Base-by-base conservation (phyloP, 2,797 vertebrate genomes). In the Poeciliopsis paucimaculata region DNA sequence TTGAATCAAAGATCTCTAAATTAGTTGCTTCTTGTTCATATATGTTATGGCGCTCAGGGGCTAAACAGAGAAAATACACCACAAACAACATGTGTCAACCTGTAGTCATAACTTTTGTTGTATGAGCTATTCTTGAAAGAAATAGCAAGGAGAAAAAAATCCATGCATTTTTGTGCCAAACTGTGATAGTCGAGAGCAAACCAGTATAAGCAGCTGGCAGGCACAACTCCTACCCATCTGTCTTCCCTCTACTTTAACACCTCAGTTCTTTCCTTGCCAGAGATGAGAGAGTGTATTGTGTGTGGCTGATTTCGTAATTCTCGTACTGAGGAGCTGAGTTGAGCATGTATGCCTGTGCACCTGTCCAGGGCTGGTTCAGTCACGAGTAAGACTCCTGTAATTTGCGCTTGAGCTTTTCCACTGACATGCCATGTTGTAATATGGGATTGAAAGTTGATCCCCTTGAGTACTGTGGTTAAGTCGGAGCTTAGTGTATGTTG, bases 281-380 rank as follows among this genome's bases (percentile, higher is more conserved):
- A 91, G 86, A 93, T 90, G 88, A 89, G 82, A 93, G 86, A 87
- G 86, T 82, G 86, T 74, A 85, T 81, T 81, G 85, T 86, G 72
- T 78, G 81, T 86, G 73, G 87, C 86, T 82, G 81, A 86, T 84
- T 89, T 85, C 84, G 75, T 89, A 84, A 91, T 84, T 92, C 90
- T 89, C 84, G 84, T 57, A 71, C 76, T 80, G 77, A 84, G 53
- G 74, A 84, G 83, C 78, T 90, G 77, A 84, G 90, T 87, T 86
- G 81, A 92, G 86, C 84, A 82, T 88, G 82, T 86, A 83, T 66
- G 79, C 85, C 39, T 71, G 70, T 88, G 81, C 89, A 94, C 88
- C 89, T 93, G 89, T 88, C 89, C 79, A 60, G 45, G 13, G 46
- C 76, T 57, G 57, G 75, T 81, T 92, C 85, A 78, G 76, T 90